Evolutionary conservation across 2,888 invertebrate genomes (phyloP).

Genomic region (Exocentrus adspersus): DNA sequence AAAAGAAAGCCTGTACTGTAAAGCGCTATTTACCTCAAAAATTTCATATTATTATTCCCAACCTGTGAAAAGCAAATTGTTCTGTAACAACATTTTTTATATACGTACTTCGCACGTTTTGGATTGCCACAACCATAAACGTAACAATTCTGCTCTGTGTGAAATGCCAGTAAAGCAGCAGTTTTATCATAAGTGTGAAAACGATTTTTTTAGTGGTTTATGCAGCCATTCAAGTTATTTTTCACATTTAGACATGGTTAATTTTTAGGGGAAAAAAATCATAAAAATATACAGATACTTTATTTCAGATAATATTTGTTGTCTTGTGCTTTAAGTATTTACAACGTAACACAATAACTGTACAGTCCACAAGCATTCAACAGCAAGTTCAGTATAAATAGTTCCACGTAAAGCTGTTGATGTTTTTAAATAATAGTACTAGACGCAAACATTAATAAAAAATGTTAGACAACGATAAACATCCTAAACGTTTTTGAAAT

Average conservation of each 20-base stretch:
- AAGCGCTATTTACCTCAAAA: no score
- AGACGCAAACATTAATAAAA: neutral
- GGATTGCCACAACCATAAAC: neutral
- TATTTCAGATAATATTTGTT: no score
- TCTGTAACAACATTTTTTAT: no score
- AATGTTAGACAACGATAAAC: slow-evolving; percentile 7
- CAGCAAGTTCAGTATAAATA: neutral
- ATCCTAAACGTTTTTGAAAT: neutral
- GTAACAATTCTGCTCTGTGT: neutral
- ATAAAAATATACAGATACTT: no score
- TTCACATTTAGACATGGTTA: no score
- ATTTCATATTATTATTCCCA: neutral
- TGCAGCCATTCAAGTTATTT: no score
- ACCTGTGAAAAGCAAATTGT: neutral
- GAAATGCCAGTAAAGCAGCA: neutral
- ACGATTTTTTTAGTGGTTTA: no score
- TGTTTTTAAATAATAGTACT: neutral
- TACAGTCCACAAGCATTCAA: neutral
- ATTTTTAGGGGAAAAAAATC: no score
- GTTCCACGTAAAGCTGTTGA: neutral
- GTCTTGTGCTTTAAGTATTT: no score
- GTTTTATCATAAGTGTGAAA: neutral
- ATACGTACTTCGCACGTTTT: neutral
- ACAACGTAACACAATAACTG: no score
- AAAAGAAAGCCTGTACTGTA: no score